These are phyloP conservation scores for Hydrozoanthus tunicans DNA, from an alignment of 64 coral and sea anemone species.

Conservation along the genomic window DNA sequence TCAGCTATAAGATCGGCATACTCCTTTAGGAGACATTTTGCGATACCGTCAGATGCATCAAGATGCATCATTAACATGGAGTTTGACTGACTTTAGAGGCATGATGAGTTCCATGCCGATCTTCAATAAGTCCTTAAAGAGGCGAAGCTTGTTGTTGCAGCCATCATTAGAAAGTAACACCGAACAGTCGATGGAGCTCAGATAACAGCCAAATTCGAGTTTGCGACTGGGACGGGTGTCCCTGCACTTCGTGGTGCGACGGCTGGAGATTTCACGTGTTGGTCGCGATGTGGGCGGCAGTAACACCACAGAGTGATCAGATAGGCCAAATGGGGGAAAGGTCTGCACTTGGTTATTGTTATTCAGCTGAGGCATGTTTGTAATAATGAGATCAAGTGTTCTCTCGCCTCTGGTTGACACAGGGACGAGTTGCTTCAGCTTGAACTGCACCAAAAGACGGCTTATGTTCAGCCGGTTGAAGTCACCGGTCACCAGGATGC, in stretches of 20 bases:
- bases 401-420: constrained; percentile 26
- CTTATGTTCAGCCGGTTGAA: constrained; percentile 58
- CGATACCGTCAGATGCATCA: background rate
- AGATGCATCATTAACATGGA: constrained; percentile 55
- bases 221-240: constrained; percentile 12
- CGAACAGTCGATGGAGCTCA: background rate
- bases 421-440: constrained; percentile 60
- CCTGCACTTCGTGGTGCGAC: background rate
- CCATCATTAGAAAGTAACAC: background rate
- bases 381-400: constrained; percentile 57
- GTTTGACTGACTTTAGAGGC: background rate
- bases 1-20: too few species aligned
- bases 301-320: constrained; percentile 33
- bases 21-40: too few species aligned
- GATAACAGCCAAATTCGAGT: constrained; percentile 56
- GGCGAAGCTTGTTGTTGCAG: constrained; percentile 48
- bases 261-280: background rate
- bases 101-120: constrained; percentile 48
- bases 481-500: constrained; percentile 52
- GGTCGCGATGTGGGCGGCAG: constrained; percentile 1
- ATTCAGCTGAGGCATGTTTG: constrained; percentile 19
- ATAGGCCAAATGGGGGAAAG: background rate
- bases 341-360: background rate
- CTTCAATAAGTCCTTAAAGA: background rate
- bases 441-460: constrained; percentile 43